Evolutionary conservation across 1,140 invertebrate species (phyloP).

Genomic region (Trichomalopsis sarcophagae): DNA sequence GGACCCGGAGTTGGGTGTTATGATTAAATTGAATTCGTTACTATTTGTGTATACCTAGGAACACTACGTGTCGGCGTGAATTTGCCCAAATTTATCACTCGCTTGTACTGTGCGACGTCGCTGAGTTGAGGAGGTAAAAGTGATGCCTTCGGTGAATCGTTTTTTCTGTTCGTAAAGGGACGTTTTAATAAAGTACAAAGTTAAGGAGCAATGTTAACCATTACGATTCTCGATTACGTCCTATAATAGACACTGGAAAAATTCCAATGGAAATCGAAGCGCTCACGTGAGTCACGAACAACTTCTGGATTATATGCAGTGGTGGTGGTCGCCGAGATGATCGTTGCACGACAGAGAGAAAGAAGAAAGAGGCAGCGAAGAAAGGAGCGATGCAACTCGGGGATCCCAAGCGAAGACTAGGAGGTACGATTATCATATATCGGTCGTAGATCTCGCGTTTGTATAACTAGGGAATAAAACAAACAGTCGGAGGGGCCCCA

Average conservation of each 20-base stretch:
- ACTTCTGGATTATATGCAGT: constrained; percentile 38
- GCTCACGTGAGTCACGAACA: background rate
- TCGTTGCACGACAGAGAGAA: background rate
- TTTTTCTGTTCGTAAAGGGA: background rate
- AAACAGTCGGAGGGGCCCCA: constrained; percentile 73
- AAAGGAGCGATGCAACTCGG: constrained; percentile 32
- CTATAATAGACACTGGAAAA: background rate
- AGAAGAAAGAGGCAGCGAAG: constrained; percentile 37
- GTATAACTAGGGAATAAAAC: constrained; percentile 75
- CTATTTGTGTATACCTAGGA: background rate
- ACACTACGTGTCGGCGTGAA: background rate
- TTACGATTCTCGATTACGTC: too few species aligned
- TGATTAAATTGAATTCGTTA: constrained; percentile 11
- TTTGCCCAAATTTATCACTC: constrained; percentile 6
- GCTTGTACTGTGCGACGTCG: background rate
- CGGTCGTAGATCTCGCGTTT: constrained; percentile 74
- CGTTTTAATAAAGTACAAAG: too few species aligned
- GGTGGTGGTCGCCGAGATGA: constrained; percentile 51
- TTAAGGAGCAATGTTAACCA: too few species aligned
- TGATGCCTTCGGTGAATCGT: background rate
- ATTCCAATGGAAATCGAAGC: constrained; percentile 10
- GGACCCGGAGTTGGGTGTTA: background rate
- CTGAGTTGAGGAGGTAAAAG: background rate
- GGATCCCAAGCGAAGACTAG: constrained; percentile 42
- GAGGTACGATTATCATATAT: constrained; percentile 73